phyloP scores from a whole-genome alignment of 1,140 invertebrate species.

The Drosophila malerkotliana region DNA sequence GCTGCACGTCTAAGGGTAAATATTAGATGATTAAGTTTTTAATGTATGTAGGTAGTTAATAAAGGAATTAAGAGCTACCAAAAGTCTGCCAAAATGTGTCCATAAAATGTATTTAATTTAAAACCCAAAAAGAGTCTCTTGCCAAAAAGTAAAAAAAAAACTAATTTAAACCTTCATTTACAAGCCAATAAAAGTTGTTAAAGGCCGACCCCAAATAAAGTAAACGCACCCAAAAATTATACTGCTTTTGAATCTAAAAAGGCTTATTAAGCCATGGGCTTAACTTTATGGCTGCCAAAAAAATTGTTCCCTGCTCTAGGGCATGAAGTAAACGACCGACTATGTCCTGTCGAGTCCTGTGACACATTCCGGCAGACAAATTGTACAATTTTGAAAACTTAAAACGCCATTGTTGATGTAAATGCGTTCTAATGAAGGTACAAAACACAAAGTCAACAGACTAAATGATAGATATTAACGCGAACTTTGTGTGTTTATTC shows the following conservation, averaged over 20 bases:
- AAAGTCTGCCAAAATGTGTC: background rate
- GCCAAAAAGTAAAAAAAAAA: slow-evolving; percentile 15
- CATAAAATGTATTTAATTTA: background rate
- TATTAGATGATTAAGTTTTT: background rate
- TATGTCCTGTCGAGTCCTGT: background rate
- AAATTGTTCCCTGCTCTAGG: slow-evolving; percentile 28
- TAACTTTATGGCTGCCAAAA: slow-evolving; percentile 29
- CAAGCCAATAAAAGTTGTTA: slow-evolving; percentile 64
- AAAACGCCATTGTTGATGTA: slow-evolving; percentile 57
- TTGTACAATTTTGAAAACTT: slow-evolving; percentile 52
- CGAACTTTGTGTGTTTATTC: slow-evolving; percentile 46
- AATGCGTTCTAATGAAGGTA: slow-evolving; percentile 56
- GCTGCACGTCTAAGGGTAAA: slow-evolving; percentile 87
- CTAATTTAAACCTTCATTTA: slow-evolving; percentile 56
- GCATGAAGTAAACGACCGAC: background rate
- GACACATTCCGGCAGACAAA: slow-evolving; percentile 22
- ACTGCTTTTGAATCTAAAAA: slow-evolving; percentile 19
- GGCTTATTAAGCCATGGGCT: slow-evolving; percentile 54
- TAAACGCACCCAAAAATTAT: slow-evolving; percentile 15
- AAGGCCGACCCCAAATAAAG: slow-evolving; percentile 8
- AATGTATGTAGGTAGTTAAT: too few relatives aligned
- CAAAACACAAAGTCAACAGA: slow-evolving; percentile 33
- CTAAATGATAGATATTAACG: slow-evolving; percentile 32
- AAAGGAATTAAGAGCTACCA: background rate
- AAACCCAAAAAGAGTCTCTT: background rate